phyloP scores from a whole-genome alignment of 2,888 invertebrate species.

The Macaria liturata region DNA sequence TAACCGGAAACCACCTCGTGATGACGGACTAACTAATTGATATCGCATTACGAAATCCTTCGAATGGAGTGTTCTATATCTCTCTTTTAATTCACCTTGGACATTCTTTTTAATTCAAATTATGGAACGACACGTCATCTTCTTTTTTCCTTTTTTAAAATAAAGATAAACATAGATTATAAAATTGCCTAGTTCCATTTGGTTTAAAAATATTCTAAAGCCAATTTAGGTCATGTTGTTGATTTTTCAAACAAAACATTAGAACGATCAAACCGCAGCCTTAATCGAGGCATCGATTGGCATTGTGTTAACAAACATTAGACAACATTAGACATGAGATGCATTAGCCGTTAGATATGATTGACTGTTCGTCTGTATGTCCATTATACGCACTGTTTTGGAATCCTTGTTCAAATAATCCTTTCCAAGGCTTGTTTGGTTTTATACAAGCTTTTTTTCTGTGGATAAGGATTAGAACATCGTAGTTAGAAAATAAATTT shows the following conservation, averaged over 20 bases:
- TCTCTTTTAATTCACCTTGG: constrained; percentile 14
- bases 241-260: constrained; percentile 18
- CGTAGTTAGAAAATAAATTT: too few species aligned
- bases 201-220: constrained; percentile 11
- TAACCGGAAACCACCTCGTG: constrained; percentile 53
- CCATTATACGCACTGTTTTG: constrained; percentile 42
- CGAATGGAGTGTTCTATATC: constrained; percentile 64
- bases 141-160: too few species aligned
- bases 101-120: constrained; percentile 4
- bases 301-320: constrained; percentile 60
- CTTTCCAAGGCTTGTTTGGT: too few species aligned
- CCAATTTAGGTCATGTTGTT: constrained; percentile 19
- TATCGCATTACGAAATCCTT: constrained; percentile 64
- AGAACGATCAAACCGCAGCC: constrained; percentile 22
- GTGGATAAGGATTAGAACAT: too few species aligned
- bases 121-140: too few species aligned
- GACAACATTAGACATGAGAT: constrained; percentile 46
- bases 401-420: too few species aligned
- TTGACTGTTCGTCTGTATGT: constrained; percentile 52
- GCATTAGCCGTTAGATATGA: constrained; percentile 66
- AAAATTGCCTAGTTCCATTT: constrained; percentile 1
- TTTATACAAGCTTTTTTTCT: too few species aligned
- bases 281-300: constrained; percentile 43
- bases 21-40: constrained; percentile 74
- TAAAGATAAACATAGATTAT: background rate